A percentile compares a stretch with the other conserved stretches of the same genome.
Evolutionary conservation across 2,797 vertebrate genomes (phyloP).

Genomic region (Salarias fasciatus): DNA sequence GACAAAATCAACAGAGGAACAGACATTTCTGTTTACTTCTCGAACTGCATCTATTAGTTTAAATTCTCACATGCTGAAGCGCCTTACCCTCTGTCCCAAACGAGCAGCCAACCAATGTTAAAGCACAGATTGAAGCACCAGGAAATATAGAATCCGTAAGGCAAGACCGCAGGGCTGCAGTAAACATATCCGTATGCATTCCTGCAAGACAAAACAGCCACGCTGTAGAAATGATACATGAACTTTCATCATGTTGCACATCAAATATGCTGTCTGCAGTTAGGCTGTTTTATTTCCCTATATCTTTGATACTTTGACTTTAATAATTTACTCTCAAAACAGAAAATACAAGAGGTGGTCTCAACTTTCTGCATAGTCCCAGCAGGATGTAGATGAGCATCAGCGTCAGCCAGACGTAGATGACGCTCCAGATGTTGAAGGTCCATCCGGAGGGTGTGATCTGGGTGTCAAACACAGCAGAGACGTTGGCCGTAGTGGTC

Average conservation of each 20-base stretch:
- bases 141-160: conserved; percentile 78
- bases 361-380: conserved; percentile 73
- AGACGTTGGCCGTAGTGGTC: conserved; percentile 71
- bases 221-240: not conserved
- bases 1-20: conserved; percentile 9
- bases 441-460: conserved; percentile 81
- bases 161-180: conserved; percentile 76
- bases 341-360: not conserved
- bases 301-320: not conserved
- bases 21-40: not conserved
- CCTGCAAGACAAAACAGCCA: conserved; percentile 46
- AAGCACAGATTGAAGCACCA: conserved; percentile 78
- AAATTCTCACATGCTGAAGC: not conserved
- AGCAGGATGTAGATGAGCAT: conserved; percentile 70
- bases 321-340: not conserved
- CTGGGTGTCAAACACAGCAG: conserved; percentile 72
- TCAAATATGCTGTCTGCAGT: too few relatives aligned
- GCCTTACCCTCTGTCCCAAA: conserved; percentile 77
- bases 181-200: conserved; percentile 78
- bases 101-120: conserved; percentile 75
- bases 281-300: not conserved
- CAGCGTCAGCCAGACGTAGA: conserved; percentile 73
- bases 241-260: not conserved
- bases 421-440: conserved; percentile 79
- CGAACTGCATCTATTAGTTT: not conserved